These are phyloP conservation scores for Myotis myotis DNA, from an alignment of 2,797 vertebrate species.

Conservation along the genomic window DNA sequence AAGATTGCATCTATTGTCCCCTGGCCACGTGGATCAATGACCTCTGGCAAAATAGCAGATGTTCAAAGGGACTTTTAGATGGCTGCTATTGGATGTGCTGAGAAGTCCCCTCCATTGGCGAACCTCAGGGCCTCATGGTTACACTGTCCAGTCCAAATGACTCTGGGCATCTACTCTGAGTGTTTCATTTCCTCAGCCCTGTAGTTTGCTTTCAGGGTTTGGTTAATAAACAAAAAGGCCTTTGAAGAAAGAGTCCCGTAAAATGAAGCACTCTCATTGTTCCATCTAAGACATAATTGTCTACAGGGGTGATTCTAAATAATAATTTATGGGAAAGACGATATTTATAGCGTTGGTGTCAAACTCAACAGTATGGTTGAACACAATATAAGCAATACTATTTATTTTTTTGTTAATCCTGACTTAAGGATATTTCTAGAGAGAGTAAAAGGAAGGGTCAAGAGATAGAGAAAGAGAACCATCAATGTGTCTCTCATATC, in stretches of 20 bases:
- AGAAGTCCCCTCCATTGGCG: not conserved
- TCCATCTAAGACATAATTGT: not conserved
- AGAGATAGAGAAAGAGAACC: no score
- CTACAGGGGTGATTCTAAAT: not conserved
- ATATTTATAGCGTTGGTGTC: not conserved
- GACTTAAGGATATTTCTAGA: no score
- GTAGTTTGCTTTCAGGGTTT: not conserved
- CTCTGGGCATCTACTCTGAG: not conserved
- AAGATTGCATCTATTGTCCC: not conserved
- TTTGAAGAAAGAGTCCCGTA: not conserved
- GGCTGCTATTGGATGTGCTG: not conserved
- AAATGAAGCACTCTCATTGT: not conserved
- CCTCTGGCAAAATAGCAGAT: not conserved
- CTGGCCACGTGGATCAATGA: not conserved
- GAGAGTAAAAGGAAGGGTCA: no score
- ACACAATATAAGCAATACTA: not conserved
- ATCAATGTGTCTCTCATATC: no score
- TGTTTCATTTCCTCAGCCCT: not conserved
- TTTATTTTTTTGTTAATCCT: no score
- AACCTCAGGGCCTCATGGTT: not conserved
- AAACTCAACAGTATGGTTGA: not conserved
- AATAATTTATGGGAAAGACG: not conserved
- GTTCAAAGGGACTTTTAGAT: not conserved
- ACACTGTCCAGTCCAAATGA: not conserved
- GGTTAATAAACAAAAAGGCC: not conserved